phyloP scores from a whole-genome alignment of 2,797 vertebrate species.

The Podargus strigoides region DNA sequence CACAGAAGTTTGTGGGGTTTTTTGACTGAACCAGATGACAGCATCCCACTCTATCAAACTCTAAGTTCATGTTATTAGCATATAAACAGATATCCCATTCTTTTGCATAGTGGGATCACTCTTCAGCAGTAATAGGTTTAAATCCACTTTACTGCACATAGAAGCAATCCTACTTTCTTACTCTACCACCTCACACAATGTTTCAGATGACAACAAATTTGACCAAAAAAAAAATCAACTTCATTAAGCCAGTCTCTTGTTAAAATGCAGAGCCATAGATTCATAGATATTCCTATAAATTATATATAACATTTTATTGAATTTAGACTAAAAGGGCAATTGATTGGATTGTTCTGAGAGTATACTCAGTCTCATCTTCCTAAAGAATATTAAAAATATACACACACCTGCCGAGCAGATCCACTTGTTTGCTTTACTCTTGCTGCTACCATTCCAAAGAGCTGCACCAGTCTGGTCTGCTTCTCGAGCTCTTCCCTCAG shows the following conservation, averaged over 20 bases:
- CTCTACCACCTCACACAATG: neutral
- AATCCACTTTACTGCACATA: neutral
- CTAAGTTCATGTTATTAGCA: neutral
- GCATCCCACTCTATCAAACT: neutral
- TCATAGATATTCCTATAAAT: neutral
- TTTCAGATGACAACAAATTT: neutral
- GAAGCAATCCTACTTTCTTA: neutral
- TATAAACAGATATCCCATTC: neutral
- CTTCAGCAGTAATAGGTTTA: neutral
- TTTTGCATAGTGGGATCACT: neutral
- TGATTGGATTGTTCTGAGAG: neutral
- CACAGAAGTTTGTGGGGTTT: neutral
- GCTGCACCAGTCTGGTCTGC: slow-evolving; percentile 87
- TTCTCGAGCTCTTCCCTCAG: slow-evolving; percentile 89
- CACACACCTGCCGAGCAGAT: slow-evolving; percentile 87
- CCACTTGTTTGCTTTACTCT: slow-evolving; percentile 88
- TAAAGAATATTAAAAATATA: neutral
- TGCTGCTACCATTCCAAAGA: slow-evolving; percentile 91
- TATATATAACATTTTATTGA: neutral
- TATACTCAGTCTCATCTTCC: neutral
- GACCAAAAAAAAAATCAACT: neutral
- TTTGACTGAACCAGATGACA: neutral
- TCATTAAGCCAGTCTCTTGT: neutral
- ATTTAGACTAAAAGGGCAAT: neutral
- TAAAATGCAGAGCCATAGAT: neutral